Evolutionary conservation across 2,797 vertebrate genomes (phyloP).

Genomic region (Emydoidea blandingii): DNA sequence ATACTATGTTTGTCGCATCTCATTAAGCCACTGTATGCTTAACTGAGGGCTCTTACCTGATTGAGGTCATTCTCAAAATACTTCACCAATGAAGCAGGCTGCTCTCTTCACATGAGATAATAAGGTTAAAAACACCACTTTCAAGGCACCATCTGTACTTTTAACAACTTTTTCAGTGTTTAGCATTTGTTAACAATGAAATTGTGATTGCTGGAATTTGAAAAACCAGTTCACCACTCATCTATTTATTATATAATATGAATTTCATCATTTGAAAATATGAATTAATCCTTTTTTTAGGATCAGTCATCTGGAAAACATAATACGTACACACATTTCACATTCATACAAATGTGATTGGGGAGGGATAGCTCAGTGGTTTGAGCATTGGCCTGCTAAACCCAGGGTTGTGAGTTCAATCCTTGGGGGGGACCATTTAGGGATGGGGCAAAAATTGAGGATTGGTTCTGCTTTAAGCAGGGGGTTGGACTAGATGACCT

Average conservation of each 20-base stretch:
- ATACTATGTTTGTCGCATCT: not conserved
- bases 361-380: no score
- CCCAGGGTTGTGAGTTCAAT: no score
- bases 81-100: not conserved
- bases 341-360: not conserved
- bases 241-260: not conserved
- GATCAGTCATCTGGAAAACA: not conserved
- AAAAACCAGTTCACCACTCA: not conserved
- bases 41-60: not conserved
- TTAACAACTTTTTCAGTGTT: rapidly evolving
- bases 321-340: not conserved
- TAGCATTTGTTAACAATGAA: not conserved
- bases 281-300: not conserved
- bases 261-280: not conserved
- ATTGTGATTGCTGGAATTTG: rapidly evolving
- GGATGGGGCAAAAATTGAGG: no score
- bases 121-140: not conserved
- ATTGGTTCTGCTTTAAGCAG: no score
- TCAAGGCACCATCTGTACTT: not conserved
- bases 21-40: not conserved
- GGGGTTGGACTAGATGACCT: no score
- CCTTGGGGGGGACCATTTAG: no score
- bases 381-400: no score
- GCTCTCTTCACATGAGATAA: not conserved
- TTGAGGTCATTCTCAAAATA: slow-evolving; percentile 5